These are phyloP conservation scores for chimpanzee (Pan troglodytes) DNA, from an alignment of 2,113 vertebrate genomes.

Conservation along the genomic window NHGRI_mPanTro3-v2.1_pri NC_072421.2:111284501-111285000, in stretches of 20 bases:
- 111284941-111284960: neutral
- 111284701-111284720: neutral
- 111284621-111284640: neutral
- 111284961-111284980: neutral
- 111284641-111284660: neutral
- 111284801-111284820: neutral
- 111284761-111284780: neutral
- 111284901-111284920: neutral
- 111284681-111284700: neutral
- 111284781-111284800: neutral
- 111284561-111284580: conserved; percentile 21
- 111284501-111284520: conserved; percentile 11
- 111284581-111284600: conserved; percentile 37
- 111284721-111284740: neutral
- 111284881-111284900: neutral
- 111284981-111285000: neutral
- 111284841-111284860: neutral
- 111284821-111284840: neutral
- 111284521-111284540: conserved; percentile 48
- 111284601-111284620: neutral
- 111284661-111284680: conserved; percentile 11
- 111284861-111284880: neutral
- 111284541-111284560: conserved; percentile 22
- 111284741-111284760: neutral
- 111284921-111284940: neutral